These are phyloP conservation scores for Tragelaphus strepsiceros DNA, from an alignment of 2,113 vertebrate genomes.

Conservation along the genomic window DNA sequence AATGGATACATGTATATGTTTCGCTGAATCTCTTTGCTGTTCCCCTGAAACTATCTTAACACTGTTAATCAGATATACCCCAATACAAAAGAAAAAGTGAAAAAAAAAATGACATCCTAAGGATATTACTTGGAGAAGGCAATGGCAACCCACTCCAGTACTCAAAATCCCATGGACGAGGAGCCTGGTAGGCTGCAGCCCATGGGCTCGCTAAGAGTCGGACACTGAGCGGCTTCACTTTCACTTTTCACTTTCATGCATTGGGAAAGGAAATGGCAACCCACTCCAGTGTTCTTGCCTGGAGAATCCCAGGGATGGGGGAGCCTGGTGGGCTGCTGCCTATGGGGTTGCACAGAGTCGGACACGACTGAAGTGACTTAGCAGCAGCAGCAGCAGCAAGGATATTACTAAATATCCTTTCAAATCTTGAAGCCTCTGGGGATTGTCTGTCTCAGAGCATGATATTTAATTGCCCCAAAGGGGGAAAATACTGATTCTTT, in stretches of 20 bases:
- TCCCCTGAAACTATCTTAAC: neutral
- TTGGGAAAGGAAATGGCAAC: too few species aligned
- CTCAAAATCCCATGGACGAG: too few species aligned
- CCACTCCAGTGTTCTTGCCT: too few species aligned
- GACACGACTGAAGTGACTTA: fast-evolving
- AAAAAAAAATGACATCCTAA: neutral
- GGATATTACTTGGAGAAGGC: neutral
- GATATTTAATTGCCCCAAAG: neutral
- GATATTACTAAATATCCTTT: neutral
- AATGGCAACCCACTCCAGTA: too few species aligned
- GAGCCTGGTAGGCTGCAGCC: too few species aligned
- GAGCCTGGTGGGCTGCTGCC: too few species aligned
- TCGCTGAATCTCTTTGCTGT: neutral
- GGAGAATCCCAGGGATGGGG: too few species aligned
- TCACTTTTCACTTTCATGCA: too few species aligned
- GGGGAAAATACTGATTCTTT: neutral
- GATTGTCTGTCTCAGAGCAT: neutral
- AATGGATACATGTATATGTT: neutral
- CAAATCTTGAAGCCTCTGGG: neutral
- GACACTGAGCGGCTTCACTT: too few species aligned
- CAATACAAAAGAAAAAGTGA: neutral
- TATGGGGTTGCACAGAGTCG: too few species aligned
- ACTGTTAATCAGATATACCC: neutral
- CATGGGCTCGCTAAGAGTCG: too few species aligned
- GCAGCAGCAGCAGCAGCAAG: neutral